Evolutionary conservation across 1,140 invertebrate genomes (phyloP).

Genomic region (Drosophila serrata): DNA sequence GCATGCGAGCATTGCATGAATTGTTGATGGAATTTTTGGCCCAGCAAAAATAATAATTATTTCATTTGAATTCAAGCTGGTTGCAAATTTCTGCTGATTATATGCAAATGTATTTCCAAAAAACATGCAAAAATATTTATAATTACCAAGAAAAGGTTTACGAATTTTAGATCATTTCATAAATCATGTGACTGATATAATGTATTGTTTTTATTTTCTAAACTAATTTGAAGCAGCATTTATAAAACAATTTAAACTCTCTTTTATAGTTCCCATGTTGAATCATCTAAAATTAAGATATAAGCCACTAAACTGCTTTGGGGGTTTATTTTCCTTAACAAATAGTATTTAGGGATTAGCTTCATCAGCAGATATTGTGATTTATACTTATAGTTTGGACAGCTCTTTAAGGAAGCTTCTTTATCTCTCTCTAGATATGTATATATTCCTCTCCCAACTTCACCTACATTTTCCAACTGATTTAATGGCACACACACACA

Average conservation of each 20-base stretch:
- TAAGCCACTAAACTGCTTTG: neutral
- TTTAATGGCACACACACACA: slow-evolving; percentile 50
- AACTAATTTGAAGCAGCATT: neutral
- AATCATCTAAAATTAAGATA: too few species aligned
- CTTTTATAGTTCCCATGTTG: neutral
- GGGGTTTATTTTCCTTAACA: neutral
- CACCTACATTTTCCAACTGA: slow-evolving; percentile 55
- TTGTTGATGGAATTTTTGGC: slow-evolving; percentile 51
- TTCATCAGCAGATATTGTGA: slow-evolving; percentile 19
- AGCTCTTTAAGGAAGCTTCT: slow-evolving; percentile 41
- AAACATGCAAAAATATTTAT: neutral
- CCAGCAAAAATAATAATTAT: slow-evolving; percentile 62
- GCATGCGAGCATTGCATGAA: slow-evolving; percentile 41
- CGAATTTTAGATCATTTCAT: too few species aligned
- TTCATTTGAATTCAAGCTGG: slow-evolving; percentile 50
- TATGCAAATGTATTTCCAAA: slow-evolving; percentile 17
- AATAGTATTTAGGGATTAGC: neutral
- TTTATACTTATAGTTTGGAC: slow-evolving; percentile 43
- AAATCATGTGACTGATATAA: too few species aligned
- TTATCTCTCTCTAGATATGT: slow-evolving; percentile 16
- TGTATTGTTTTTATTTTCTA: neutral
- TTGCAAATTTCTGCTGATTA: slow-evolving; percentile 7
- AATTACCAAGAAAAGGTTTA: neutral
- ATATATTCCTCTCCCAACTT: slow-evolving; percentile 18
- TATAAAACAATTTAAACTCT: neutral